These are phyloP conservation scores for Neopelma chrysocephalum DNA, from an alignment of 2,797 vertebrate species.

Conservation along the genomic window DNA sequence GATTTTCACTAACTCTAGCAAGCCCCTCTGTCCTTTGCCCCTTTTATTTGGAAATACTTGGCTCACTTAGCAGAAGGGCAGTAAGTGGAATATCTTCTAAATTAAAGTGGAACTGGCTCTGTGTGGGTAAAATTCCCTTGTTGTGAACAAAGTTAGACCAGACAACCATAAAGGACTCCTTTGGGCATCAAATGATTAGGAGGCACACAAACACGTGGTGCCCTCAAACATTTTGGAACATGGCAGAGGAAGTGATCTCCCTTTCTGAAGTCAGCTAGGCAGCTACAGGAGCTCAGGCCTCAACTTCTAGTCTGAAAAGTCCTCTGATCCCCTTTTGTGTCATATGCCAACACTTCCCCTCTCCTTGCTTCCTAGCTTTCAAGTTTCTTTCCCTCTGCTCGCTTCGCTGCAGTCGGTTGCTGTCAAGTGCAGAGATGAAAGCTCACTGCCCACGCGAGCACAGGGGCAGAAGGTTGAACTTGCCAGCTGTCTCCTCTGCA, in stretches of 20 bases:
- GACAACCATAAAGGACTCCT: not conserved
- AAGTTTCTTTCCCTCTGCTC: not conserved
- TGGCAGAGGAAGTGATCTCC: rapidly evolving
- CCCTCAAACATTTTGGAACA: not conserved
- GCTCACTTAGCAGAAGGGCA: not conserved
- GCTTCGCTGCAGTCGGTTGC: not conserved
- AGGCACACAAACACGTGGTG: not conserved
- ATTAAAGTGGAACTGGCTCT: not conserved
- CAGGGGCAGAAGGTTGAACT: not conserved
- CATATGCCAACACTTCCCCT: not conserved
- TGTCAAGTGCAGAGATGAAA: not conserved
- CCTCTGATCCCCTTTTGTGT: not conserved
- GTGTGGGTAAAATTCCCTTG: not conserved
- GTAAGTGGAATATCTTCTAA: not conserved
- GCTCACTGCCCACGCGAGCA: rapidly evolving
- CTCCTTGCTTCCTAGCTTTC: not conserved
- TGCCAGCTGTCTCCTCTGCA: not conserved
- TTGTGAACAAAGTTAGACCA: not conserved
- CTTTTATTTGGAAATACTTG: not conserved
- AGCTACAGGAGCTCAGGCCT: not conserved
- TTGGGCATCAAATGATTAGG: not conserved
- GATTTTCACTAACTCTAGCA: not conserved
- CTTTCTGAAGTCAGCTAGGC: not conserved
- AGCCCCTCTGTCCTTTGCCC: not conserved
- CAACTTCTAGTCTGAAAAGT: not conserved